Conservation (phyloP, 2,888 invertebrate genomes). For the Lasius fuliginosus region DNA sequence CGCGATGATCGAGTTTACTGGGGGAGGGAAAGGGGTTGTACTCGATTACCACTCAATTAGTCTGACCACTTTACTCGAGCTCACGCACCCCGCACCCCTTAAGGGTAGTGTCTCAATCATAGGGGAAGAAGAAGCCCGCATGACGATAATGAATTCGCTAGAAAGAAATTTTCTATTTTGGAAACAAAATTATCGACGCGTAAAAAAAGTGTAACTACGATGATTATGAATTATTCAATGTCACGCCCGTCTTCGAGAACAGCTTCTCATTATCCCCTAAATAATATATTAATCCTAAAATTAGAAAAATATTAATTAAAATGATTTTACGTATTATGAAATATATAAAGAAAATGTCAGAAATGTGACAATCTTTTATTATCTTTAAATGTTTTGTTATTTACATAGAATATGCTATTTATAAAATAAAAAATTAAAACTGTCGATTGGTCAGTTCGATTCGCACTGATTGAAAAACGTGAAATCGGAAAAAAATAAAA, state of each 20-base stretch:
- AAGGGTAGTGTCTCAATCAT: constrained; percentile 63
- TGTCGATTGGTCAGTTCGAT: neutral
- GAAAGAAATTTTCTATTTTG: constrained; percentile 75
- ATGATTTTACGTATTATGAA: neutral
- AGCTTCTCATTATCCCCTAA: neutral
- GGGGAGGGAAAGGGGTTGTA: constrained; percentile 57
- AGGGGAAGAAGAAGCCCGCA: constrained; percentile 72
- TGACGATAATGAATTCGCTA: constrained; percentile 55
- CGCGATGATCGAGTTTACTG: constrained; percentile 75
- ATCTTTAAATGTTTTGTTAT: neutral
- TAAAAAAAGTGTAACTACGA: constrained; percentile 39
- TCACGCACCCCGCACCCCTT: constrained; percentile 57
- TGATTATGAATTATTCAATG: constrained; percentile 78
- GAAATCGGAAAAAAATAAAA: neutral
- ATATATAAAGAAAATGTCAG: neutral
- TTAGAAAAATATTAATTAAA: neutral
- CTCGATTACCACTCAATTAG: constrained; percentile 80
- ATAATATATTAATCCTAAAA: neutral
- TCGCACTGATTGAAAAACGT: neutral
- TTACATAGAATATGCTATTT: neutral
- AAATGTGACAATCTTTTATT: neutral
- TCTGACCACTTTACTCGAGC: constrained; percentile 73
- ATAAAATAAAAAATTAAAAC: neutral
- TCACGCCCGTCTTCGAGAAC: constrained; percentile 7
- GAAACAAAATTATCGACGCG: constrained; percentile 79